Percentiles rank a stretch among this genome's conserved stretches.
phyloP scores from a whole-genome alignment of 2,888 invertebrate species.

The Lacanobia oleracea region DNA sequence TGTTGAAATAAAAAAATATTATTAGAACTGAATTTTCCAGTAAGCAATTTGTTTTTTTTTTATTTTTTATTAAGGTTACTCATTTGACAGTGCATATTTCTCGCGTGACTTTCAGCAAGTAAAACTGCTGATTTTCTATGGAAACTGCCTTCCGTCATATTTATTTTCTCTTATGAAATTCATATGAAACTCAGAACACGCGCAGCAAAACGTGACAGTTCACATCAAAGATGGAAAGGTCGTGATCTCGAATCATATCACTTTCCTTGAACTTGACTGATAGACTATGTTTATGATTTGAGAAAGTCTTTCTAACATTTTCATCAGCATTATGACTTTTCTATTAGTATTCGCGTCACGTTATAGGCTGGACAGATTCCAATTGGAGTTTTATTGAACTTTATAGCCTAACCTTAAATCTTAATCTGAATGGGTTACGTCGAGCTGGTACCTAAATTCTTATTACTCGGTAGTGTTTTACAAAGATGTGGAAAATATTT shows the following conservation, averaged over 20 bases:
- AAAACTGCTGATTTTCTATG: neutral
- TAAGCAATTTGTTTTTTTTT: neutral
- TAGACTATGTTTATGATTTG: neutral
- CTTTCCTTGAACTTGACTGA: constrained; percentile 39
- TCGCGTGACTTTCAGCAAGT: neutral
- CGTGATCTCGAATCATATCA: constrained; percentile 13
- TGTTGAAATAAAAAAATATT: neutral
- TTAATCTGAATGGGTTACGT: neutral
- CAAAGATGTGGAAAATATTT: neutral
- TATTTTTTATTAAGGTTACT: no score
- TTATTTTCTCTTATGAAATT: constrained; percentile 6
- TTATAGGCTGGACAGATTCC: neutral
- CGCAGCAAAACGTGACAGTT: constrained; percentile 29
- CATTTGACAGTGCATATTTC: neutral
- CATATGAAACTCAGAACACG: constrained; percentile 15
- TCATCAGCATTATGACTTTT: constrained; percentile 1
- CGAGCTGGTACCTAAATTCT: neutral
- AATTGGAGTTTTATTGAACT: constrained; percentile 17
- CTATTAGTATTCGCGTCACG: neutral
- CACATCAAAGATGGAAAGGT: constrained; percentile 41
- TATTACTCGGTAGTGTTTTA: neutral
- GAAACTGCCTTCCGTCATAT: neutral
- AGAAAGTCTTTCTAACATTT: constrained; percentile 33
- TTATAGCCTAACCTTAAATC: constrained; percentile 1
- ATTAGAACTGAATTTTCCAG: neutral